Evolutionary conservation across 2,113 vertebrate genomes (phyloP), one percentile per base, ranked within the genome.

Genomic region (Mystacornis crossleyi): DNA sequence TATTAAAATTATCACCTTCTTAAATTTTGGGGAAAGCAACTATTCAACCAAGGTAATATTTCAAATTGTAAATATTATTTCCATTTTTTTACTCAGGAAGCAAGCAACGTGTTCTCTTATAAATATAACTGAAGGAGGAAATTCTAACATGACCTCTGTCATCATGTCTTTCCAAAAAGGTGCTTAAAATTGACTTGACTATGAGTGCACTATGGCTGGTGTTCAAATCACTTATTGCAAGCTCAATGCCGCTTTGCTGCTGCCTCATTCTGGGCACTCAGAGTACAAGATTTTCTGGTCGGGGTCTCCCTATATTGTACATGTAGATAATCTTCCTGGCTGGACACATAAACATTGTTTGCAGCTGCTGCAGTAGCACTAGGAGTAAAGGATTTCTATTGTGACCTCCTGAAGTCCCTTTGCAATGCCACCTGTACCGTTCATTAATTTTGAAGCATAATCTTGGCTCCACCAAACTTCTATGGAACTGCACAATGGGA

Each of bases 1-100:
- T 96, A 93, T 97, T 97, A 96, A 97, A 97, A 92, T 96, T 90
- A 95, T 74, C 81, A 58, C 13, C 64, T 90, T 93, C 33, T 69
- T 80, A 82, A 89, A 36, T 83, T 92, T 65, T 79, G 38, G 6
- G 29, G 34, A 85, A 92, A 92, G 33, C n/a, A 94, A 77, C 61
- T 83, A 79, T 82, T 93, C 81, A 91, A 84, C 55, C 45, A 94
- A 47, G 40, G 24, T 74, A 96, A 86, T 84, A 92, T 54, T 95
- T 84, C 53, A 95, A 88, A 57, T 60, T 96, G 84, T 92, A 97
- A 92, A 87, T 95, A 87, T 29, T 33, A 29, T 16, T 93, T 55
- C 4, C 9, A 40, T 25, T 12, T 33, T 36, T 50, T 51, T 14
- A 6, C 89, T 86, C 24, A 51, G 42, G 40, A 96, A 90, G 18